Evolutionary conservation across 1,140 invertebrate genomes (phyloP).

Genomic region (Platyscapa corneri): DNA sequence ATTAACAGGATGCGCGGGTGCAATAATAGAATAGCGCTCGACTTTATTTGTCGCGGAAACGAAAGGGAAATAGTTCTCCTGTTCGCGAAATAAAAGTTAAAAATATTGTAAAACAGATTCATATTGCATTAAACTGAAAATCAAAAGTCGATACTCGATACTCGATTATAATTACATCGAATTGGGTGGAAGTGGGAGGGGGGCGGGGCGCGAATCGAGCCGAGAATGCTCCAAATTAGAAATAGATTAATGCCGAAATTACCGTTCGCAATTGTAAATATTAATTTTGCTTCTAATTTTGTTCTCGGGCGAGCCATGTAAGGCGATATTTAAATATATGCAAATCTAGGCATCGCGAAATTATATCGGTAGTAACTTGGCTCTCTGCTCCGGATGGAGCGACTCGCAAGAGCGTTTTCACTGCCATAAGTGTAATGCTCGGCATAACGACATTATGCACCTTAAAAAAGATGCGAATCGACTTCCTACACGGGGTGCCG

Average conservation of each 20-base stretch:
- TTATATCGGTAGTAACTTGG: background rate
- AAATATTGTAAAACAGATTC: too few relatives aligned
- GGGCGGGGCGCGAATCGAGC: too few relatives aligned
- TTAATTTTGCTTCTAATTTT: background rate
- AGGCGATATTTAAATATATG: background rate
- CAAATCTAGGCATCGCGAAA: background rate
- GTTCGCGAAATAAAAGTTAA: too few relatives aligned
- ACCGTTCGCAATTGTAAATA: background rate
- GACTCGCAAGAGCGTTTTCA: background rate
- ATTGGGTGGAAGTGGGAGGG: too few relatives aligned
- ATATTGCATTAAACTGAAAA: too few relatives aligned
- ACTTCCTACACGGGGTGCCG: conserved; percentile 14
- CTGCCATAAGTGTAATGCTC: conserved; percentile 7
- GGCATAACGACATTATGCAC: background rate
- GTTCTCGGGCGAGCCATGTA: background rate
- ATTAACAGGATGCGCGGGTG: too few relatives aligned
- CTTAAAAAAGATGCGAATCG: conserved; percentile 4
- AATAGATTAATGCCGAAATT: background rate
- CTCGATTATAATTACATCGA: too few relatives aligned
- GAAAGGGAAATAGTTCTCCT: too few relatives aligned
- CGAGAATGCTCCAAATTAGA: background rate
- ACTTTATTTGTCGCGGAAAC: too few relatives aligned
- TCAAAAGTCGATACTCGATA: too few relatives aligned
- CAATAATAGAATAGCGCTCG: too few relatives aligned
- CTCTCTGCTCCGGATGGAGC: background rate